Evolutionary conservation across 2,113 vertebrate genomes (phyloP).

Genomic region (Lepisosteus oculatus): DNA sequence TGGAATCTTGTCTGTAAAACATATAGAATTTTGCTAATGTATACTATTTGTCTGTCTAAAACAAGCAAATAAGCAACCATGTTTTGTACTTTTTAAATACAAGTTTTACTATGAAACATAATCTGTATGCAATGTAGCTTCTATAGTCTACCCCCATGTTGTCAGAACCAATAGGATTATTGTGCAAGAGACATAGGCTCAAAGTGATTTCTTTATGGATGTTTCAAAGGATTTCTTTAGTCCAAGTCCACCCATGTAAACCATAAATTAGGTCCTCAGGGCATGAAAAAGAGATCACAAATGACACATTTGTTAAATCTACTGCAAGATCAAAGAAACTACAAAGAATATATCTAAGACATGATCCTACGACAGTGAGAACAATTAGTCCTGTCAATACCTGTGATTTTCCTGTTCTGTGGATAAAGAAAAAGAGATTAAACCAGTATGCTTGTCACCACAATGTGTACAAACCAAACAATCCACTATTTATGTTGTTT

Average conservation of each 20-base stretch:
- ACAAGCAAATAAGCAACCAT: too few relatives aligned
- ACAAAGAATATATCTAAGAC: conserved; percentile 3
- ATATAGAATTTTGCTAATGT: too few relatives aligned
- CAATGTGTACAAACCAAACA: too few relatives aligned
- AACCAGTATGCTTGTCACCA: conserved; percentile 1
- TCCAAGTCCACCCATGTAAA: neutral
- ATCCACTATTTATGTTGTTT: too few relatives aligned
- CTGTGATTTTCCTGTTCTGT: conserved; percentile 1
- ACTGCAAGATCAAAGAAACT: neutral
- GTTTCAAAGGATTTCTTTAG: neutral
- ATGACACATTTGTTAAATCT: neutral
- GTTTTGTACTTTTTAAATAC: too few relatives aligned
- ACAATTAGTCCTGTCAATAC: neutral
- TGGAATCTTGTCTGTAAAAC: too few relatives aligned
- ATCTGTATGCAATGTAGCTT: too few relatives aligned
- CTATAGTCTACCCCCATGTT: too few relatives aligned
- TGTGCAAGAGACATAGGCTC: neutral
- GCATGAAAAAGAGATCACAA: neutral
- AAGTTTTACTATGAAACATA: too few relatives aligned
- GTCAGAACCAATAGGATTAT: neutral
- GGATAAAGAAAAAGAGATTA: neutral
- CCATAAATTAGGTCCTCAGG: neutral
- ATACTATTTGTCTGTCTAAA: too few relatives aligned
- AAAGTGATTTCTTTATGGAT: too few relatives aligned
- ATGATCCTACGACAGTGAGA: neutral